Conservation (phyloP, 2,113 vertebrate species). For the Serinus canaria region DNA sequence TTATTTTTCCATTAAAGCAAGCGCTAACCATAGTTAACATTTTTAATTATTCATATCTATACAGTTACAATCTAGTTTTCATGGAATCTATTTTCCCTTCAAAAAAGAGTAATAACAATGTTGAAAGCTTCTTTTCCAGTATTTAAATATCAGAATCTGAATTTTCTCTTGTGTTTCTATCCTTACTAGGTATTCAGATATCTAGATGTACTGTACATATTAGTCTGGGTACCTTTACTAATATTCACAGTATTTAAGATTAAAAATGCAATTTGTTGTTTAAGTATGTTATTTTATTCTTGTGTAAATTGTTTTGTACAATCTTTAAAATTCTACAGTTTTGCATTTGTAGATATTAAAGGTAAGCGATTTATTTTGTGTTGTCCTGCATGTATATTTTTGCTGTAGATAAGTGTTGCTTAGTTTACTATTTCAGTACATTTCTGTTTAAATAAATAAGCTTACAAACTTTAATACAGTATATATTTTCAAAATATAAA, state of each 20-base stretch:
- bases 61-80: conserved; percentile 68
- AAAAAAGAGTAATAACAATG: conserved; percentile 48
- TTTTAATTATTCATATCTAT: conserved; percentile 69
- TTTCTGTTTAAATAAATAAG: conserved; percentile 78
- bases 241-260: conserved; percentile 85
- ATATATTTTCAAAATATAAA: conserved; percentile 88
- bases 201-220: conserved; percentile 77
- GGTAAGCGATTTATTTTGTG: conserved; percentile 75
- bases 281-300: conserved; percentile 81
- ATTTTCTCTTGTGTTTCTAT: conserved; percentile 66
- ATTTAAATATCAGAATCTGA: conserved; percentile 61
- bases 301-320: conserved; percentile 85
- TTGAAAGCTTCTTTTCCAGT: conserved; percentile 63
- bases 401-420: conserved; percentile 87
- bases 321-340: conserved; percentile 78
- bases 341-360: conserved; percentile 83
- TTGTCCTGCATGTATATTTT: conserved; percentile 87
- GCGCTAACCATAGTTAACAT: conserved; percentile 69
- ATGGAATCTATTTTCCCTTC: conserved; percentile 61
- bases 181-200: conserved; percentile 65
- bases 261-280: conserved; percentile 78
- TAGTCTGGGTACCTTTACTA: conserved; percentile 80
- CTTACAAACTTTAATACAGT: conserved; percentile 84
- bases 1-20: conserved; percentile 68
- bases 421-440: conserved; percentile 76